Percentiles rank a stretch among this genome's conserved stretches.
These are phyloP conservation scores for Achatina immaculata DNA, from an alignment of 1,140 invertebrate species.

Conservation along the genomic window DNA sequence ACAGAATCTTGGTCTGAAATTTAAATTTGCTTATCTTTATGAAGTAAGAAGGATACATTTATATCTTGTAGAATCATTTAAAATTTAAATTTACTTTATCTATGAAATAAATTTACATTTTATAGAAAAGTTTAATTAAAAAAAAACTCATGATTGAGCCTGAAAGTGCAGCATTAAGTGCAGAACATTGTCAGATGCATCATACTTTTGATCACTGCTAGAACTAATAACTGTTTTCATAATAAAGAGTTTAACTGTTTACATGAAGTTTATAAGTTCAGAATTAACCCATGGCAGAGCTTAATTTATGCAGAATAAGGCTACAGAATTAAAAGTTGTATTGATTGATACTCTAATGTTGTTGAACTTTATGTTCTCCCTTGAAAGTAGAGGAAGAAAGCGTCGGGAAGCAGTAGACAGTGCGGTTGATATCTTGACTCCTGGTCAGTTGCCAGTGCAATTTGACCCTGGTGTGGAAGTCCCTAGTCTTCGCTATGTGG, in stretches of 20 bases:
- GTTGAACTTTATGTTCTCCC: slow-evolving; percentile 37
- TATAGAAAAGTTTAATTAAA: too few relatives aligned
- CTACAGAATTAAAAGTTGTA: background rate
- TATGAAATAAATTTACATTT: too few relatives aligned
- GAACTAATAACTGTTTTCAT: background rate
- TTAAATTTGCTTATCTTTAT: background rate
- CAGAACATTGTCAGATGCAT: too few relatives aligned
- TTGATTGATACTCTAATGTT: slow-evolving; percentile 34
- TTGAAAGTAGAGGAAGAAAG: slow-evolving; percentile 36
- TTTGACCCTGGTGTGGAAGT: slow-evolving; percentile 38
- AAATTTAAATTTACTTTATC: too few relatives aligned
- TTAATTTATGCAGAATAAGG: slow-evolving; percentile 3
- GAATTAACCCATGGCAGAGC: background rate
- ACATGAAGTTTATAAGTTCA: background rate
- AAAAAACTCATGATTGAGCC: too few relatives aligned
- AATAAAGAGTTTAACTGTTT: background rate
- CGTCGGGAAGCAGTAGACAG: slow-evolving; percentile 35
- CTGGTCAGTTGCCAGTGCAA: slow-evolving; percentile 39
- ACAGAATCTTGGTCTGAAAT: background rate
- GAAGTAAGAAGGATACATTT: too few relatives aligned
- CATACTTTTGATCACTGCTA: slow-evolving; percentile 14
- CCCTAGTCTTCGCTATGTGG: slow-evolving; percentile 28
- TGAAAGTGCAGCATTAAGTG: too few relatives aligned
- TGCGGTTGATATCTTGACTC: slow-evolving; percentile 36
- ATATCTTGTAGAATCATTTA: too few relatives aligned